Evolutionary conservation across 2,888 invertebrate species (phyloP).

Genomic region (Drosophila bunnanda): DNA sequence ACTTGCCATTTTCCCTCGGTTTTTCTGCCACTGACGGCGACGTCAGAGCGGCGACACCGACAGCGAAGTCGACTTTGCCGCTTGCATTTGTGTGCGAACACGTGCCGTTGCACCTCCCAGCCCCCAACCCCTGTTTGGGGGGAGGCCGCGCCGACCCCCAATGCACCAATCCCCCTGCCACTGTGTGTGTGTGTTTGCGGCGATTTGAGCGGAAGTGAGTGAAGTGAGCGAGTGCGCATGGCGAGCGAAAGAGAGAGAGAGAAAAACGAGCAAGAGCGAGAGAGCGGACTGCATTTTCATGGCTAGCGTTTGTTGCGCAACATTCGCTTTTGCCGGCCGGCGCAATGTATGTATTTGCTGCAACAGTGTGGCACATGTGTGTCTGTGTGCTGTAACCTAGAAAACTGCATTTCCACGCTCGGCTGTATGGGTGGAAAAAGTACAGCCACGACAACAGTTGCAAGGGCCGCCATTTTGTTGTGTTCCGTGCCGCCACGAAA

Average conservation of each 20-base stretch:
- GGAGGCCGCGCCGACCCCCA: not conserved
- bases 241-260: slow-evolving; percentile 28
- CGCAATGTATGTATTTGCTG: slow-evolving; percentile 53
- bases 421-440: slow-evolving; percentile 62
- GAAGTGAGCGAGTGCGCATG: slow-evolving; percentile 65
- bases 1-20: slow-evolving; percentile 46
- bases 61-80: slow-evolving; percentile 52
- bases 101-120: slow-evolving; percentile 73
- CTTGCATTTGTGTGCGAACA: slow-evolving; percentile 80
- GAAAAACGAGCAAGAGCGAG: slow-evolving; percentile 9
- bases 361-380: slow-evolving; percentile 46
- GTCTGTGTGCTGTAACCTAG: slow-evolving; percentile 61
- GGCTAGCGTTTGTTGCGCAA: slow-evolving; percentile 66
- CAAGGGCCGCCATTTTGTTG: slow-evolving; percentile 79
- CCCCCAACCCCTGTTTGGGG: slow-evolving; percentile 20
- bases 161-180: slow-evolving; percentile 11
- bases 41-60: slow-evolving; percentile 54
- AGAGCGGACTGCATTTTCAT: slow-evolving; percentile 65
- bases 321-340: slow-evolving; percentile 77
- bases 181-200: slow-evolving; percentile 46
- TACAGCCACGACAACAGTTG: slow-evolving; percentile 79
- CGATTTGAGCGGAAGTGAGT: slow-evolving; percentile 69
- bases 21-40: slow-evolving; percentile 50
- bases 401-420: slow-evolving; percentile 63
- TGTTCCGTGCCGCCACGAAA: slow-evolving; percentile 63